Evolutionary conservation across 2,888 invertebrate species (phyloP), one percentile per base, ranked within the genome.

Genomic region (Galeopsomyia nigrocyanea): DNA sequence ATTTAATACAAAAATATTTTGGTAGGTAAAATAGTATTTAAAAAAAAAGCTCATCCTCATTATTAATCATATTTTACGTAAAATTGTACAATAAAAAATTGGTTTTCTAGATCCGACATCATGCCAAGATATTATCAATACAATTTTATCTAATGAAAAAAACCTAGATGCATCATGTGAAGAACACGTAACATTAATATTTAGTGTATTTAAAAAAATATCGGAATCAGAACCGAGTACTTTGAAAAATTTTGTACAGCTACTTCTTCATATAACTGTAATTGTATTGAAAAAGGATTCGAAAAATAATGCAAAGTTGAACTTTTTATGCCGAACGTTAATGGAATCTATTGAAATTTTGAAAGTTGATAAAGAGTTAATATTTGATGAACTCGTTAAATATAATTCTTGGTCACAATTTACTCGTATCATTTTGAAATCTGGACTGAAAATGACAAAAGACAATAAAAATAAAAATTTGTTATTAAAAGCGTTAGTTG

Each of bases 401-500:
- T 83, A 79, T 76, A 73, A 80, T 63, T 84, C 80, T 0, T 86
- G 87, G 86, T 76, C 80, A 7, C 84, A 85, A 62, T 87, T 84
- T 58, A 82, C 81, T n/a, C 78, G 85, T 82, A 88, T 89, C 31
- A 89, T 90, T 5, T 86, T 94, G n/a, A 93, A 92, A 82, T 88
- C 89, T 77, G 91, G 92, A 0, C 86, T 94, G 65, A 90, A 89
- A 82, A 85, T 86, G 6, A 73, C 78, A 0, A 86, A 83, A 57
- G 81, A 81, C n/a, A 85, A 79, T 53, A 81, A 83, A 46, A 80
- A 78, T 1, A 80, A 82, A 1, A 78, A 89, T 17, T 88, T 89
- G 0, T 85, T 88, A 75, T 81, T 94, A 17, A 88, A 88, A 73
- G 85, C 90, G 16, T 81, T 93, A 46, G 88, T 90, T 0, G 87